Percentiles rank a stretch among this genome's conserved stretches.
Conservation (phyloP, 2,888 invertebrate species). For the Marronus borbonicus region DNA sequence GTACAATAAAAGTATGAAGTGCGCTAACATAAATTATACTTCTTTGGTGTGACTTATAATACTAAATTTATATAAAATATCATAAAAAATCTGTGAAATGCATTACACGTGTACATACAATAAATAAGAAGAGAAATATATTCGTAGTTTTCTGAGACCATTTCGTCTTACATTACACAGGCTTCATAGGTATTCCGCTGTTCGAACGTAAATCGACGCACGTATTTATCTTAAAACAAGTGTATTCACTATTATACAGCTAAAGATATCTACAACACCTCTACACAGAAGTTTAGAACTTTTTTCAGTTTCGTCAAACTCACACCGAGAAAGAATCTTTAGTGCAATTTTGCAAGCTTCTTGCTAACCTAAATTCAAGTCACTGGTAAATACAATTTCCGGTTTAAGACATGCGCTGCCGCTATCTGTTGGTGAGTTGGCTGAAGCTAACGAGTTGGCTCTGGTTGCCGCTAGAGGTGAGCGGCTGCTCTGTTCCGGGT, state of each 20-base stretch:
- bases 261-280: conserved; percentile 49
- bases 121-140: conserved; percentile 64
- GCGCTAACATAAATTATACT: conserved; percentile 59
- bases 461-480: conserved; percentile 81
- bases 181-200: conserved; percentile 39
- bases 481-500: conserved; percentile 75
- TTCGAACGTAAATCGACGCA: conserved; percentile 15
- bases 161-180: conserved; percentile 57
- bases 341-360: conserved; percentile 8
- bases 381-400: conserved; percentile 70
- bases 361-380: conserved; percentile 63
- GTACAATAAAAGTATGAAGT: conserved; percentile 36
- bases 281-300: conserved; percentile 38
- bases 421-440: conserved; percentile 78
- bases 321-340: conserved; percentile 20
- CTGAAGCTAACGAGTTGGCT: conserved; percentile 80
- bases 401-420: conserved; percentile 81
- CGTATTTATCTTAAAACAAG: conserved; percentile 25
- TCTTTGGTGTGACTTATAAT: conserved; percentile 70
- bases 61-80: conserved; percentile 67
- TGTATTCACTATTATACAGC: conserved; percentile 35
- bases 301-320: conserved; percentile 23
- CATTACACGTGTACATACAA: conserved; percentile 58
- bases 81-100: conserved; percentile 64
- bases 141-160: conserved; percentile 68